These are phyloP conservation scores for Catocala nupta DNA, from an alignment of 2,888 invertebrate genomes.

Conservation along the genomic window DNA sequence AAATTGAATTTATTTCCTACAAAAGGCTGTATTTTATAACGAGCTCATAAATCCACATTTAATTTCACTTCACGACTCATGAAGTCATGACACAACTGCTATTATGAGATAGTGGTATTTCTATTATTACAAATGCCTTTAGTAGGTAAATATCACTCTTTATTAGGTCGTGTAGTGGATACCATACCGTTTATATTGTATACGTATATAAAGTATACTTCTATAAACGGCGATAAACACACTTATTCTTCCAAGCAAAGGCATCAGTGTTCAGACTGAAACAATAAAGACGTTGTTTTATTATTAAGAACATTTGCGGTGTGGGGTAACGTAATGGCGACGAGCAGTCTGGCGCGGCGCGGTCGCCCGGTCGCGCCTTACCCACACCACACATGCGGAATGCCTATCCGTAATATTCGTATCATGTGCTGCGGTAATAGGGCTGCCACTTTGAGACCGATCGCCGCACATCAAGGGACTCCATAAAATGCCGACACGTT, in stretches of 20 bases:
- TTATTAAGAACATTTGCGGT: constrained; percentile 44
- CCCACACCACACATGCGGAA: constrained; percentile 45
- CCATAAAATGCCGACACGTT: constrained; percentile 12
- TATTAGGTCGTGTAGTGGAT: no score
- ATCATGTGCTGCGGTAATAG: constrained; percentile 29
- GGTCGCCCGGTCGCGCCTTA: no score
- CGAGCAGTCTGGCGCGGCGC: constrained; percentile 54
- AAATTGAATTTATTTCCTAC: no score
- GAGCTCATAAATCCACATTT: no score
- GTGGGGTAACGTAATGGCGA: constrained; percentile 51
- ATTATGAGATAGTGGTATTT: no score
- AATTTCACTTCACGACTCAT: no score
- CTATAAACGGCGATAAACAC: constrained; percentile 11
- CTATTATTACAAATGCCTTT: no score
- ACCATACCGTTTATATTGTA: no score
- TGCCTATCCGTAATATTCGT: constrained; percentile 17
- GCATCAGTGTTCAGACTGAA: constrained; percentile 36
- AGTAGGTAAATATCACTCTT: no score
- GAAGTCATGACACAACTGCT: no score
- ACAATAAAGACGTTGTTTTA: constrained; percentile 51
- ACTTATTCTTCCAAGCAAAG: constrained; percentile 18
- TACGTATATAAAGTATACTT: not conserved
- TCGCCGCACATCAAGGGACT: not conserved
- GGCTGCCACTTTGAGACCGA: constrained; percentile 20
- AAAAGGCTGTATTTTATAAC: no score